Base-by-base conservation (phyloP, 2,888 invertebrate genomes). In the Sericinus montela region DNA sequence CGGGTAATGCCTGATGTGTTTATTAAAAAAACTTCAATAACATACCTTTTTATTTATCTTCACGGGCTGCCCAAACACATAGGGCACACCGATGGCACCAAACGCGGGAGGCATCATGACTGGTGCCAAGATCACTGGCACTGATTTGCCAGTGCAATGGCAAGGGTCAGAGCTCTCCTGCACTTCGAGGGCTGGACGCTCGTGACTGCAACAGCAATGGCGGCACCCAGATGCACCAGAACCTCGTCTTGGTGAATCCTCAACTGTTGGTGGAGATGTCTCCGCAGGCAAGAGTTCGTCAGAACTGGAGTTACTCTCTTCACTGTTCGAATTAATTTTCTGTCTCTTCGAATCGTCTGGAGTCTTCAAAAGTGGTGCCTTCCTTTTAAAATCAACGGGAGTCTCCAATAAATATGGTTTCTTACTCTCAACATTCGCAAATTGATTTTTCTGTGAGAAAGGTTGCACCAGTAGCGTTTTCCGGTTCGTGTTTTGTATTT, bases 61-160 rank as follows among this genome's bases (percentile, higher is more conserved):
- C 0, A 63, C 60, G 1, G 69, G 51, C 3, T 59, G 73, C 15
- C 85, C 80, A 44, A 86, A 48, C 9, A 87, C 63, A 23, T 83
- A 87, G 0, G 84, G 86, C 0, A 80, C 65, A 0, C 75, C 78
- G 0, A 82, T 62, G 0, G 72, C 66, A 0, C 80, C 80, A 11
- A 77, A 84, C 1, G 86, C 66, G 0, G 82, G 73, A 0, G 85
- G 80, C 75, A 87, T 76, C 86, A 87, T 86, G 0, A 84, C 71
- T 53, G 86, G 82, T 1, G 87, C 77, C 47, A 87, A 79, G 0
- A 86, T 81, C 50, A 86, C 80, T 66, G 84, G 84, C 38, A 84
- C 80, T 36, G 74, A 6, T 4, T 34, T 41, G 9, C 62, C 19
- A 19, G 19, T 47, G 32, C 42, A 53, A 35, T 52, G 48, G 45